Percentiles rank a stretch among this genome's conserved stretches.
Conservation (phyloP, 1,140 invertebrate genomes). For the Littorina saxatilis region DNA sequence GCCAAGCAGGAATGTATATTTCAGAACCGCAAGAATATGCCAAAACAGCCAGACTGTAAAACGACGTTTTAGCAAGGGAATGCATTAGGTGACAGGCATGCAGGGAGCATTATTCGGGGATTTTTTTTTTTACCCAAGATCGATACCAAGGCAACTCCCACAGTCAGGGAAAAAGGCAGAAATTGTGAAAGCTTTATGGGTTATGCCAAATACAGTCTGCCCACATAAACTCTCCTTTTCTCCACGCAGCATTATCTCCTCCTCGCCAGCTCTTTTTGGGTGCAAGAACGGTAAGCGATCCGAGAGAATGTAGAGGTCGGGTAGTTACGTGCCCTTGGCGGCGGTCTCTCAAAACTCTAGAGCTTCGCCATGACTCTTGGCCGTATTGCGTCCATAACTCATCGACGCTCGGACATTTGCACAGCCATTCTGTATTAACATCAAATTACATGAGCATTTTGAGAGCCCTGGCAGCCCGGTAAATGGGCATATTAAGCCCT, state of each 20-base stretch:
- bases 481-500: constrained; percentile 39
- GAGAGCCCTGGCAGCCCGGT: constrained; percentile 33
- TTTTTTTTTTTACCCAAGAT: too few species aligned
- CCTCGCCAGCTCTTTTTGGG: constrained; percentile 1
- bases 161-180: too few species aligned
- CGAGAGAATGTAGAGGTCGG: constrained; percentile 17
- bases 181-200: not conserved
- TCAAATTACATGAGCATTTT: constrained; percentile 43
- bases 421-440: constrained; percentile 41
- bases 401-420: constrained; percentile 34
- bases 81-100: too few species aligned
- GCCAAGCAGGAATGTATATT: too few species aligned
- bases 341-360: constrained; percentile 31
- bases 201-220: constrained; percentile 3
- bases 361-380: constrained; percentile 10
- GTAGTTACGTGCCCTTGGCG: constrained; percentile 23
- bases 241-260: constrained; percentile 9
- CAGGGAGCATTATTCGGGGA: too few species aligned
- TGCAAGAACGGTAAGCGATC: constrained; percentile 24
- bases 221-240: constrained; percentile 24
- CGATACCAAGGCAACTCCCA: too few species aligned
- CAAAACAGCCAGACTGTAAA: too few species aligned
- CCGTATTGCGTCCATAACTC: constrained; percentile 37
- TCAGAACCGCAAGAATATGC: too few species aligned
- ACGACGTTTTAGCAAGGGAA: too few species aligned